Percentiles rank a stretch among this genome's conserved stretches.
phyloP scores from a whole-genome alignment of 2,888 invertebrate species.

The Gari tellinella region DNA sequence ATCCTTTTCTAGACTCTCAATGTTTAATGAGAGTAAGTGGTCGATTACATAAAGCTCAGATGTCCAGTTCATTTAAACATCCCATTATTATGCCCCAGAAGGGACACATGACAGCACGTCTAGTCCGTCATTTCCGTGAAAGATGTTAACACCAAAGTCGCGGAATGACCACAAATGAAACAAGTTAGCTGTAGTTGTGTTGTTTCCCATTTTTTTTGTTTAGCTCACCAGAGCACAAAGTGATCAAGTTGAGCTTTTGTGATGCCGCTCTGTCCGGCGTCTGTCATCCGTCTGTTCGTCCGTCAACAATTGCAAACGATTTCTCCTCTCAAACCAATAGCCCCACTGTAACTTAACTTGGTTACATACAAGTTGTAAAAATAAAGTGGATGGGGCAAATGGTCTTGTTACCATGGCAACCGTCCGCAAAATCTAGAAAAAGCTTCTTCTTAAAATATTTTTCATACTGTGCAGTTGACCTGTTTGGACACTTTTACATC shows the following conservation, averaged over 20 bases:
- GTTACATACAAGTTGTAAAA: too few species aligned
- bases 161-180: neutral
- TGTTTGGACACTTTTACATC: slow-evolving; percentile 74
- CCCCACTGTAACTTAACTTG: too few species aligned
- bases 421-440: slow-evolving; percentile 68
- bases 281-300: too few species aligned
- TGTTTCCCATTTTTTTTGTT: neutral
- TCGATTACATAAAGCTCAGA: neutral
- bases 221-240: too few species aligned
- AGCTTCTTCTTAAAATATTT: slow-evolving; percentile 62
- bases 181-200: neutral
- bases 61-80: neutral
- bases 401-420: slow-evolving; percentile 78
- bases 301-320: too few species aligned
- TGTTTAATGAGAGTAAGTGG: neutral
- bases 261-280: neutral
- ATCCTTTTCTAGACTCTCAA: neutral
- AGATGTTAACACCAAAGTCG: neutral
- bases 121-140: neutral
- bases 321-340: too few species aligned
- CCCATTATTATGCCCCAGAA: neutral
- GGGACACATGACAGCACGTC: neutral
- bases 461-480: slow-evolving; percentile 75
- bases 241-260: neutral
- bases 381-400: too few species aligned